Conservation (phyloP, 2,113 vertebrate genomes). For the Balaenoptera acutorostrata region DNA sequence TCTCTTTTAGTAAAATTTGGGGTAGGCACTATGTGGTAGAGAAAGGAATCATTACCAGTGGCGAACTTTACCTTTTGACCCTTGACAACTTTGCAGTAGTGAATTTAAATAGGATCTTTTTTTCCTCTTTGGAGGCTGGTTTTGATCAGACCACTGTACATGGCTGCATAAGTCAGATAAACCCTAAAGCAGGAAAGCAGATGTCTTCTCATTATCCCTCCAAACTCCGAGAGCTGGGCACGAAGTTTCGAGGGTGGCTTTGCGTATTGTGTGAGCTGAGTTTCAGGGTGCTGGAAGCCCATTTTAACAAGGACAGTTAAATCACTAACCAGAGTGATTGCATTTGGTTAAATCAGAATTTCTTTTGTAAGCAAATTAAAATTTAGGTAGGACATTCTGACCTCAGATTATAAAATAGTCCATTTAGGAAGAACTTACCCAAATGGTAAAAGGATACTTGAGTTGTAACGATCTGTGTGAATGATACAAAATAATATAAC, state of each 20-base stretch:
- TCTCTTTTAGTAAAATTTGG: slow-evolving; percentile 4
- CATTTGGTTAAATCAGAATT: neutral
- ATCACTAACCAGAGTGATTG: neutral
- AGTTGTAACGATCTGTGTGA: neutral
- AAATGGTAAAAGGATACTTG: neutral
- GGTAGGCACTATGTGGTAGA: neutral
- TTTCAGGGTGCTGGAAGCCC: neutral
- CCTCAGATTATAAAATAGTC: neutral
- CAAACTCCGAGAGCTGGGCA: neutral
- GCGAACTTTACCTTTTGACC: neutral
- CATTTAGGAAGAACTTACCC: neutral
- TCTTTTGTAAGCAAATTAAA: neutral
- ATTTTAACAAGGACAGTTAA: neutral
- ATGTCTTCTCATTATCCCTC: neutral
- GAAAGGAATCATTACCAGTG: neutral
- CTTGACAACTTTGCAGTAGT: neutral
- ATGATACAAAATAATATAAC: neutral
- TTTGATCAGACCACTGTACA: neutral
- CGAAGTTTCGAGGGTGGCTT: neutral
- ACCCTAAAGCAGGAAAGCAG: neutral
- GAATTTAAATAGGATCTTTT: neutral
- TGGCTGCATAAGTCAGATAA: neutral
- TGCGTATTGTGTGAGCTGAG: neutral
- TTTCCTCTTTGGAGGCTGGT: neutral
- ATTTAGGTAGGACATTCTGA: neutral